Evolutionary conservation across 2,888 invertebrate species (phyloP), one percentile per base, ranked within the genome.

Genomic region (Tetragonula carbonaria): DNA sequence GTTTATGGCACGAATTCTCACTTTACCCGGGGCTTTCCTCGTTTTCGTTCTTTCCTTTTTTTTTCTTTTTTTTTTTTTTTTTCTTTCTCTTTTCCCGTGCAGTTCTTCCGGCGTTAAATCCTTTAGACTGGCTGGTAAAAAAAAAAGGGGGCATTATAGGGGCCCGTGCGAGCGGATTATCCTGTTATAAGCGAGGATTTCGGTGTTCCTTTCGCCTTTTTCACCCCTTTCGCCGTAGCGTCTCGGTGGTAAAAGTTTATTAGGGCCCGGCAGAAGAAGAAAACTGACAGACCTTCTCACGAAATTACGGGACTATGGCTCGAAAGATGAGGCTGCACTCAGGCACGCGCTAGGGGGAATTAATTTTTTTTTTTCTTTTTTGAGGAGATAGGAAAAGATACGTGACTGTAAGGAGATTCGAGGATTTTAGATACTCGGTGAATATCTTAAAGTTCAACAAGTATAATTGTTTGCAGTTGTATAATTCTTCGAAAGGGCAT

Each of bases 1-100:
- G 74, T 86, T 88, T 87, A 87, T 80, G 82, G 78, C 85, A 78
- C 71, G 75, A 80, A 77, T 82, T 89, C 84, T 84, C 81, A 82
- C 82, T 87, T 85, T 78, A 68, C 77, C 68, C 63, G 55, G n/a
- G 45, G 18, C n/a, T 16, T 59, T 57, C 50, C 33, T 59, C 13
- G 13, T 23, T 23, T 4, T 5, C 23, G 14, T 23, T 14, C 3
- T 66, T 45, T 6, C 2, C n/a, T 50, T 50, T 63, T 28, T 23
- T 59, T 23, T 6, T 5, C 14, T 53, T 16, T 33, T 68, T 14
- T n/a, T 28, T 33, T 0, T 21, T 5, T 6, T 21, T 6, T n/a
- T 11, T 14, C 13, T 33, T 65, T 2, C 14, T 14, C 6, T 38
- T 38, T 4, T 38, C 4, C 38, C 38, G 38, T 38, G 38, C 18